Conservation (phyloP, 2,113 vertebrate genomes). For the Pachyramphus minor region DNA sequence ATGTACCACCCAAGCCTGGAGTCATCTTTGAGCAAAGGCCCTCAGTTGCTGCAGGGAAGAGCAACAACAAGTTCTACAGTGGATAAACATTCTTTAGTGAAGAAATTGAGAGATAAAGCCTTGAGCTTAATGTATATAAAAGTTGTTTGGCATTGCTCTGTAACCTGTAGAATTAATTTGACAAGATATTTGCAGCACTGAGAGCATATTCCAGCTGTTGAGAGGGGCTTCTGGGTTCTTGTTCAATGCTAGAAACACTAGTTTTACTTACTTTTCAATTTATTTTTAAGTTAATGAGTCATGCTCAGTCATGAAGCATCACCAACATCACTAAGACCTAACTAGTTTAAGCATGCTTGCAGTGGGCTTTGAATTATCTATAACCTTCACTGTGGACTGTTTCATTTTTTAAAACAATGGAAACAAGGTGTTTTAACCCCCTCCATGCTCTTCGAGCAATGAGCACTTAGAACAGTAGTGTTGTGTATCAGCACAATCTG, state of each 20-base stretch:
- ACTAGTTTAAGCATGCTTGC: neutral
- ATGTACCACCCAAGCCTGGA: neutral
- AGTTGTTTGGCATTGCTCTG: neutral
- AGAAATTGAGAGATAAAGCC: neutral
- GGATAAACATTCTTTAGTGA: neutral
- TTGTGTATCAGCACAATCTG: neutral
- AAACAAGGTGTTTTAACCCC: neutral
- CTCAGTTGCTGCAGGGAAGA: neutral
- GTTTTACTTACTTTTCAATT: neutral
- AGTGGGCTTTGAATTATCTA: neutral
- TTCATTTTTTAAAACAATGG: neutral
- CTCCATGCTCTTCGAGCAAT: neutral
- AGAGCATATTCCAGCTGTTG: neutral
- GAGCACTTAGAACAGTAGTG: neutral
- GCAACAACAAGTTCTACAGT: neutral
- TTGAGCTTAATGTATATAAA: neutral
- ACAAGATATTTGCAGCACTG: neutral
- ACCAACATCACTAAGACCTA: no score
- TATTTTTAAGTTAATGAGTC: neutral
- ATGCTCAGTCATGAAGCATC: neutral
- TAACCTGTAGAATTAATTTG: neutral
- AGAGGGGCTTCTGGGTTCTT: neutral
- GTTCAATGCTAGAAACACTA: neutral
- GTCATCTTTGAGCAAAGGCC: neutral
- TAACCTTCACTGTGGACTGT: neutral